These are phyloP conservation scores for Drosophila bipectinata DNA, from an alignment of 1,140 invertebrate genomes.

Conservation along the genomic window DNA sequence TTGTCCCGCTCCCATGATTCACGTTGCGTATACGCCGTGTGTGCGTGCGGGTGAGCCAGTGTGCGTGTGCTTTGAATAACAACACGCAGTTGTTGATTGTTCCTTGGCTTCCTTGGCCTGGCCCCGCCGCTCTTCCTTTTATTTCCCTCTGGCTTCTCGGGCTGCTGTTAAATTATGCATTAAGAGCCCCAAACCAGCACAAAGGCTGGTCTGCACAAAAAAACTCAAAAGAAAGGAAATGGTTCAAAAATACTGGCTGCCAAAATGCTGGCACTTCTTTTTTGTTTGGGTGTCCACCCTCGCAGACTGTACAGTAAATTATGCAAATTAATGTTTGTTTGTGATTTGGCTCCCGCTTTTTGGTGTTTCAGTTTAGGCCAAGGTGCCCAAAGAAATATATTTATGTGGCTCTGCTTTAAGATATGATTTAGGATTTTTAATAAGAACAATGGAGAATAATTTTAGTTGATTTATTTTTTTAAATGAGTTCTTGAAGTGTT, in stretches of 20 bases:
- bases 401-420: conserved; percentile 23
- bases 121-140: conserved; percentile 1
- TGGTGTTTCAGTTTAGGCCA: conserved; percentile 20
- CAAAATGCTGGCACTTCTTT: conserved; percentile 55
- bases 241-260: conserved; percentile 60
- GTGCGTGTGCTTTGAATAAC: conserved; percentile 77
- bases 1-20: conserved; percentile 45
- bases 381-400: conserved; percentile 19
- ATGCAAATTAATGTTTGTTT: conserved; percentile 79
- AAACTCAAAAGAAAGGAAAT: conserved; percentile 36
- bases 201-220: conserved; percentile 26
- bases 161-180: conserved; percentile 81
- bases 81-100: conserved; percentile 80
- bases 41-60: conserved; percentile 8
- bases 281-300: conserved; percentile 43
- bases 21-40: conserved; percentile 59
- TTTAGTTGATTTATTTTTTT: background rate
- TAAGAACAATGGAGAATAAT: background rate
- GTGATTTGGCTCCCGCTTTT: conserved; percentile 53
- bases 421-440: background rate
- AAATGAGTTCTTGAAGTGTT: background rate
- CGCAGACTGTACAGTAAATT: conserved; percentile 62
- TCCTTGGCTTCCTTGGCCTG: conserved; percentile 64
- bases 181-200: conserved; percentile 56
- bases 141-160: conserved; percentile 23